A percentile compares a stretch with the other conserved stretches of the same genome.
These are phyloP conservation scores for Drosophila cardini DNA, from an alignment of 1,140 invertebrate species.

Conservation along the genomic window DNA sequence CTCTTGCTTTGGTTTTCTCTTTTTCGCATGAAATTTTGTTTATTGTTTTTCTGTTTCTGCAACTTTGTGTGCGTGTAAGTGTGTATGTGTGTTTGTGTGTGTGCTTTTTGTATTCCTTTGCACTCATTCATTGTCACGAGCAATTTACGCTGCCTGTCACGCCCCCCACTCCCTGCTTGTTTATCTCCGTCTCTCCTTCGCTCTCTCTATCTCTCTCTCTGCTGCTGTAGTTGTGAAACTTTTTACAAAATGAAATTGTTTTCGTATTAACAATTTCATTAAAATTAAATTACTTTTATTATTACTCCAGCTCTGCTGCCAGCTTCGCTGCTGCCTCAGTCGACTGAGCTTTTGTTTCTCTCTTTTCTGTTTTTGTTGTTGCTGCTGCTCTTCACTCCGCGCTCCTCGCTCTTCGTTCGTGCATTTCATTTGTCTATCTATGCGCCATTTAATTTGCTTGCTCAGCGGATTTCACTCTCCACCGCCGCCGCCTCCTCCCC, in stretches of 20 bases:
- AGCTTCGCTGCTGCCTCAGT: slow-evolving; percentile 15
- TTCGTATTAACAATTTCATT: slow-evolving; percentile 84
- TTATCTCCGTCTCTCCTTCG: neutral
- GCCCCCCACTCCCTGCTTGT: neutral
- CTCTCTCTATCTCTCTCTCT: neutral
- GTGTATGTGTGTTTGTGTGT: slow-evolving; percentile 35
- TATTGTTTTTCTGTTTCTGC: slow-evolving; percentile 47
- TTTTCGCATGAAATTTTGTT: slow-evolving; percentile 51
- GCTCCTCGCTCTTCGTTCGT: slow-evolving; percentile 1
- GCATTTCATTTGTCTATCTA: slow-evolving; percentile 41
- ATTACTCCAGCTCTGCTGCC: slow-evolving; percentile 54
- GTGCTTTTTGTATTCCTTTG: slow-evolving; percentile 55
- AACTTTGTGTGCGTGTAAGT: slow-evolving; percentile 30
- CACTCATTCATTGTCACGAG: slow-evolving; percentile 77
- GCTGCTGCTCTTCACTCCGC: slow-evolving; percentile 15
- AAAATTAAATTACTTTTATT: slow-evolving; percentile 83
- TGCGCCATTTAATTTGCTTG: slow-evolving; percentile 54
- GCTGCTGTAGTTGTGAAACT: slow-evolving; percentile 55
- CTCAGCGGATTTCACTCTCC: slow-evolving; percentile 6
- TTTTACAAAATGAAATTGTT: slow-evolving; percentile 84
- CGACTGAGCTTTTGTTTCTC: neutral
- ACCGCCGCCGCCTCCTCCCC: neutral
- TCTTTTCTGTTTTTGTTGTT: slow-evolving; percentile 19
- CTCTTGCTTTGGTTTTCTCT: slow-evolving; percentile 40
- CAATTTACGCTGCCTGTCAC: slow-evolving; percentile 64